phyloP scores from a whole-genome alignment of 1,140 invertebrate species.

The Drosophila malerkotliana region DNA sequence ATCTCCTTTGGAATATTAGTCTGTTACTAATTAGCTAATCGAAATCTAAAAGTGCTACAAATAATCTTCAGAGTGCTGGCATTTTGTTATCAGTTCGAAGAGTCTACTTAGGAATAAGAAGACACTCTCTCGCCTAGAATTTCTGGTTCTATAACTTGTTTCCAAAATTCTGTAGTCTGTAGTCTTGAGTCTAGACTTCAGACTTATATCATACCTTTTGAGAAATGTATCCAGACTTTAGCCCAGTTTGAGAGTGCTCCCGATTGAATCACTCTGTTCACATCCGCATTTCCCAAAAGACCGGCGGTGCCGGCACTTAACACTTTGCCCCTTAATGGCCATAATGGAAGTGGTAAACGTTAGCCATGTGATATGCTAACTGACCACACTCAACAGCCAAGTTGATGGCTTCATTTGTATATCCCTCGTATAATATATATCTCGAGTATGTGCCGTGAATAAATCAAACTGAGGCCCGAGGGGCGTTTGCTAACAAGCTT shows the following conservation, averaged over 20 bases:
- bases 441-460: slow-evolving; percentile 1
- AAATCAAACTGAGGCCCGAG: slow-evolving; percentile 18
- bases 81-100: too few relatives aligned
- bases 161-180: neutral
- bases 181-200: neutral
- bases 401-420: slow-evolving; percentile 24
- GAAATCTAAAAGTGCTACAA: too few relatives aligned
- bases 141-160: neutral
- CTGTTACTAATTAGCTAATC: too few relatives aligned
- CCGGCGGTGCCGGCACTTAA: slow-evolving; percentile 6
- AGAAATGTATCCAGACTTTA: too few relatives aligned
- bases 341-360: slow-evolving; percentile 2
- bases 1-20: too few relatives aligned
- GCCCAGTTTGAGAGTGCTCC: neutral
- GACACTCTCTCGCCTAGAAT: neutral
- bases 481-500: slow-evolving; percentile 14
- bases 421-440: neutral
- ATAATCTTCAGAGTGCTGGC: too few relatives aligned
- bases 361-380: slow-evolving; percentile 40
- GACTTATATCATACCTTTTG: neutral
- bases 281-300: slow-evolving; percentile 18
- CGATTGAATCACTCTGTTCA: neutral
- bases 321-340: slow-evolving; percentile 9
- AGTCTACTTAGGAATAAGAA: too few relatives aligned
- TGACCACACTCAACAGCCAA: slow-evolving; percentile 33